phyloP scores from a whole-genome alignment of 2,888 invertebrate genomes.

The Protonemura montana region DNA sequence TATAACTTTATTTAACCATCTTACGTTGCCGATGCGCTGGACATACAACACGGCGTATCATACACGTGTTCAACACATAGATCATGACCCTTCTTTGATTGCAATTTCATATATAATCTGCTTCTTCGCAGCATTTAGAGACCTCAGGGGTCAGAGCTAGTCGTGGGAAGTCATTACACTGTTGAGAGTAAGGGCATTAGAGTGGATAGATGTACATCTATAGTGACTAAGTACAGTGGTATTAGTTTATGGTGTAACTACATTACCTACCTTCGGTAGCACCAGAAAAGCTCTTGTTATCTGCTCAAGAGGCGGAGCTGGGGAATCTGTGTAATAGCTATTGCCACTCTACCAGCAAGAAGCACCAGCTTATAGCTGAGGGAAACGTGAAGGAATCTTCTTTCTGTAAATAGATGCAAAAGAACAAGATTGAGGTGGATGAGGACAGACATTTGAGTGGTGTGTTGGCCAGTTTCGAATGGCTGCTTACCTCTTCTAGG shows the following conservation, averaged over 20 bases:
- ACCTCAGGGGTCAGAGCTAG: slow-evolving; percentile 43
- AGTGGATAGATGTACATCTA: background rate
- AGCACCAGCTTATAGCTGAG: background rate
- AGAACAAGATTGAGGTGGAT: background rate
- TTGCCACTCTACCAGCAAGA: background rate
- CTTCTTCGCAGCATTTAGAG: slow-evolving; percentile 16
- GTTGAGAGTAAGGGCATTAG: slow-evolving; percentile 19
- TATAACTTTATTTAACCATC: background rate
- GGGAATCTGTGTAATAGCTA: background rate
- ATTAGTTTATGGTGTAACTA: slow-evolving; percentile 35
- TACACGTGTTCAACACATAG: slow-evolving; percentile 25
- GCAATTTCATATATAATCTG: slow-evolving; percentile 28
- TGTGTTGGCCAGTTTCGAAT: background rate
- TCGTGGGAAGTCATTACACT: slow-evolving; percentile 44
- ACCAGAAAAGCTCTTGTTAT: background rate
- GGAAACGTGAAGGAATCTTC: slow-evolving; percentile 16
- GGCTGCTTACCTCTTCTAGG: background rate
- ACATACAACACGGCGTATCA: background rate
- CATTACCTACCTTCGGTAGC: slow-evolving; percentile 31
- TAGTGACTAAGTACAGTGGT: slow-evolving; percentile 30
- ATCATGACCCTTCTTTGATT: slow-evolving; percentile 37
- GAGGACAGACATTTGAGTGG: background rate
- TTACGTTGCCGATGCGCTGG: background rate
- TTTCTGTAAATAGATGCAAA: background rate
- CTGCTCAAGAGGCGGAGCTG: background rate